These are phyloP conservation scores for Drosophila pruinosa DNA, from an alignment of 1,140 invertebrate species.

Conservation along the genomic window DNA sequence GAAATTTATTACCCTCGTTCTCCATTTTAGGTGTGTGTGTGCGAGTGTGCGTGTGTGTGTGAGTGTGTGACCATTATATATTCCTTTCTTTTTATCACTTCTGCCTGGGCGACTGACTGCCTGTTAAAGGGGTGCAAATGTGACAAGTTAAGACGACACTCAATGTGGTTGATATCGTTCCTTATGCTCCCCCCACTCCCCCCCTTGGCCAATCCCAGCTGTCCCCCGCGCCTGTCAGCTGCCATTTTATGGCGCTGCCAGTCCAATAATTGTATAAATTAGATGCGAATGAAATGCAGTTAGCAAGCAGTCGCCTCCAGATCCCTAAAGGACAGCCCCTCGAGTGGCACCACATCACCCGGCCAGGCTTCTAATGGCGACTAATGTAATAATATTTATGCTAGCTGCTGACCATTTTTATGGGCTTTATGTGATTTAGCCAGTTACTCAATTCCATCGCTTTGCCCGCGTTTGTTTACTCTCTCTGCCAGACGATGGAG, in stretches of 20 bases:
- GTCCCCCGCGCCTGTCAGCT: slow-evolving; percentile 22
- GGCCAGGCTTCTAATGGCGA: slow-evolving; percentile 35
- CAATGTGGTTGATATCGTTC: slow-evolving; percentile 58
- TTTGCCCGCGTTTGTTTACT: slow-evolving; percentile 19
- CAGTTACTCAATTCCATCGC: slow-evolving; percentile 67
- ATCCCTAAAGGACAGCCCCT: slow-evolving; percentile 9
- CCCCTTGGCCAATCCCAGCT: background rate
- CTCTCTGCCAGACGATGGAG: background rate
- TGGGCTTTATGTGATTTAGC: slow-evolving; percentile 70
- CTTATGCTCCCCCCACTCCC: background rate
- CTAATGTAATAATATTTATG: slow-evolving; percentile 81
- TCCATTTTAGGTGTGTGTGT: background rate
- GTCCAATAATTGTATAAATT: slow-evolving; percentile 77
- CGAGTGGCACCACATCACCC: background rate
- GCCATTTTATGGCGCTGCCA: slow-evolving; percentile 60
- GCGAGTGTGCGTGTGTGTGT: background rate
- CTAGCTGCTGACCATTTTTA: slow-evolving; percentile 69
- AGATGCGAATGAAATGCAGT: slow-evolving; percentile 56
- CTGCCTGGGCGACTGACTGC: slow-evolving; percentile 22
- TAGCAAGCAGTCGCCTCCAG: slow-evolving; percentile 30
- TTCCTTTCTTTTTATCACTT: slow-evolving; percentile 49
- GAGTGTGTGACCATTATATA: slow-evolving; percentile 21
- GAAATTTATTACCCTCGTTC: slow-evolving; percentile 62
- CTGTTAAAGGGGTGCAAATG: slow-evolving; percentile 74
- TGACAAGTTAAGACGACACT: slow-evolving; percentile 76